These are phyloP conservation scores for Aix galericulata DNA, from an alignment of 2,113 vertebrate genomes.

Conservation along the genomic window DNA sequence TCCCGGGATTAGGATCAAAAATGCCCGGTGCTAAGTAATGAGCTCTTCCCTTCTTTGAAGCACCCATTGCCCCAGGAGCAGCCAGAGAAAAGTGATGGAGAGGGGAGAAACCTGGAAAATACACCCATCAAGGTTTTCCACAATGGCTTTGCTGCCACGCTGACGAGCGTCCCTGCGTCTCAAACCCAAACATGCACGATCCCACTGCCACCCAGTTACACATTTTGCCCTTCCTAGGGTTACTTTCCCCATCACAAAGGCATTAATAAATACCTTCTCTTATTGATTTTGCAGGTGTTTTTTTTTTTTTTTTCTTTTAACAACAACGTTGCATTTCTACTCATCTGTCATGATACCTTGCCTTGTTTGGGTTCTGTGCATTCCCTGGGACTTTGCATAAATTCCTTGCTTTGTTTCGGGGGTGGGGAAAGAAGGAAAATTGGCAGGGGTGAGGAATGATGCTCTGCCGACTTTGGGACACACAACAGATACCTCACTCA, in stretches of 20 bases:
- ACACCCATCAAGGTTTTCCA: neutral
- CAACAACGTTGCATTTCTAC: neutral
- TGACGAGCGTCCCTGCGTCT: neutral
- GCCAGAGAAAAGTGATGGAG: neutral
- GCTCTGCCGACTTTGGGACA: constrained; percentile 52
- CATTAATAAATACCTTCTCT: neutral
- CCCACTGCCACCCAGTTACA: neutral
- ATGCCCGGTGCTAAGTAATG: neutral
- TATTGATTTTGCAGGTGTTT: neutral
- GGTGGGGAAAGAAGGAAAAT: neutral
- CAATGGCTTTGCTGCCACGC: neutral
- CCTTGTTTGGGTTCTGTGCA: neutral
- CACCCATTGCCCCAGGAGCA: neutral
- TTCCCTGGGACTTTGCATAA: neutral
- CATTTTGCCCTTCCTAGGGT: neutral
- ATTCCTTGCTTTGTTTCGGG: neutral
- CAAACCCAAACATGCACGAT: neutral
- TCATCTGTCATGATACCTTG: neutral
- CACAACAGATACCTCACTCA: constrained; percentile 81
- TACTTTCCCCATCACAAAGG: neutral
- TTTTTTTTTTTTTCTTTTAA: neutral
- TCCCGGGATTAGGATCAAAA: neutral
- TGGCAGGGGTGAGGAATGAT: constrained; percentile 59
- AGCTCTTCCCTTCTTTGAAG: neutral
- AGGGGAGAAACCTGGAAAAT: neutral